These are phyloP conservation scores for Hybos culiciformis DNA, from an alignment of 2,888 invertebrate genomes.

Conservation along the genomic window DNA sequence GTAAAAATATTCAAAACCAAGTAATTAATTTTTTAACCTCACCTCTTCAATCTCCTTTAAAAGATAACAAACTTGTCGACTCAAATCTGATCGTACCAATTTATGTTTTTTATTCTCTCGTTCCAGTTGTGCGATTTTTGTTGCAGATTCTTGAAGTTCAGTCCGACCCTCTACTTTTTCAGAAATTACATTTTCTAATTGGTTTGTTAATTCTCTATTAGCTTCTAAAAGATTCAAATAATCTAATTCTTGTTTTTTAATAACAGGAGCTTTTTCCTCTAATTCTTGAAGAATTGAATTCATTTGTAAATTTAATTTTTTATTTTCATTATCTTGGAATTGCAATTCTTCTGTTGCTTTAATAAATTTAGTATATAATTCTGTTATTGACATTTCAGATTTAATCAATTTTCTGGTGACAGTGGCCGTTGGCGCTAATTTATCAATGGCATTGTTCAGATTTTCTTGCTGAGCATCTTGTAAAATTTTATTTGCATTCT, in stretches of 20 bases:
- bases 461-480: constrained; percentile 56
- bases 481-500: constrained; percentile 70
- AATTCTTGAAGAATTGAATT: constrained; percentile 72
- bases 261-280: constrained; percentile 73
- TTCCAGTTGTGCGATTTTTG: constrained; percentile 51
- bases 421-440: constrained; percentile 78
- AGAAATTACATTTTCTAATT: constrained; percentile 53
- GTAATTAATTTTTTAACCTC: too few species aligned
- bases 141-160: constrained; percentile 48
- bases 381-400: constrained; percentile 79
- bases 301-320: constrained; percentile 63
- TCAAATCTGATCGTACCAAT: constrained; percentile 64
- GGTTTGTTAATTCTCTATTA: constrained; percentile 52
- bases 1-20: too few species aligned
- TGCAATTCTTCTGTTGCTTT: constrained; percentile 61
- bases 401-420: constrained; percentile 72
- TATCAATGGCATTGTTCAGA: constrained; percentile 60
- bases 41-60: constrained; percentile 70
- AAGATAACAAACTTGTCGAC: constrained; percentile 69
- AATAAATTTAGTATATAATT: constrained; percentile 79
- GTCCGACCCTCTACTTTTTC: constrained; percentile 49
- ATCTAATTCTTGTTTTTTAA: constrained; percentile 71
- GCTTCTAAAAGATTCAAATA: constrained; percentile 63
- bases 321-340: constrained; percentile 66
- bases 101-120: constrained; percentile 68